Evolutionary conservation across 2,888 invertebrate genomes (phyloP), one percentile per base, ranked within the genome.

Genomic region (Theodoxus fluviatilis): DNA sequence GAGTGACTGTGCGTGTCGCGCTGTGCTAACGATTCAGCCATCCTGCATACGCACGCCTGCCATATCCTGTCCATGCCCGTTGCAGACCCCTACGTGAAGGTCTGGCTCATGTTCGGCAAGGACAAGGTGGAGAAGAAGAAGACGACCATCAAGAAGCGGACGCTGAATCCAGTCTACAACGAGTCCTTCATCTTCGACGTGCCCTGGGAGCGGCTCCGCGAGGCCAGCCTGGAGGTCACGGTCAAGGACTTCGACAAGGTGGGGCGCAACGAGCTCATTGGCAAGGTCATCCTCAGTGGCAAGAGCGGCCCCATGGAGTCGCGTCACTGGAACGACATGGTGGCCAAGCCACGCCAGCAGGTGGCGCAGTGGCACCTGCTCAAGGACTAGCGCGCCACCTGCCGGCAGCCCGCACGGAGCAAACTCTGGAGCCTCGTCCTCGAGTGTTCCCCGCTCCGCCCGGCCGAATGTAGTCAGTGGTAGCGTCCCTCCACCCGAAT

Each of bases 301-400:
- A 89, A 91, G n/a, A 96, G 95, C 68, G 97, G 97, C 0, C 96
- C 96, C 25, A 93, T 94, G 70, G 97, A 97, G 89, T 95, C 95
- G 47, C 96, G 96, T 86, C 97, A 97, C 88, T 97, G 97, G 97
- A 96, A 96, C 84, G 97, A 97, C 86, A 97, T 97, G 97, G 95
- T 97, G 80, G 94, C 95, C 74, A 97, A 97, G 89, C 96, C 96
- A 31, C 90, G 96, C 78, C 96, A 97, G 89, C 95, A 94, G 81
- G 94, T 96, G 83, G 94, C 96, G 65, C 96, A 96, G 87, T 97
- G 97, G 97, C 97, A 97, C 89, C 93, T 96, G 87, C 91, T 97
- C 85, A 97, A 97, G 74, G 85, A 86, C 75, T 86, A n/a, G n/a
- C n/a, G n/a, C n/a, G n/a, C n/a, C n/a, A n/a, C n/a, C n/a, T n/a